These are phyloP conservation scores for Oligia strigilis DNA, from an alignment of 2,888 invertebrate genomes.

Conservation along the genomic window DNA sequence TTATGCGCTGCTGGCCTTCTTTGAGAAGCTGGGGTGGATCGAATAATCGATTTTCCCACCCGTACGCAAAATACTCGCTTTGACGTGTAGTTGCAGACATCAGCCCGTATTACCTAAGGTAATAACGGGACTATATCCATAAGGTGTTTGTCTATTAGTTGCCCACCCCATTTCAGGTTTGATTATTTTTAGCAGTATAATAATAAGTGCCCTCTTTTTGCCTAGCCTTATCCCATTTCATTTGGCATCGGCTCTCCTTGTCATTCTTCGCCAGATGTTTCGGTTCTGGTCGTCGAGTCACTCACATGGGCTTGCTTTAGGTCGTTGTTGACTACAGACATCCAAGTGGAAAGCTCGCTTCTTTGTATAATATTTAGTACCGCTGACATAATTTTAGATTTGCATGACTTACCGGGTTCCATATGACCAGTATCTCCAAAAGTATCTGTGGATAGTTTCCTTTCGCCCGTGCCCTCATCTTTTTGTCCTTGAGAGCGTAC, in stretches of 20 bases:
- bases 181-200: background rate
- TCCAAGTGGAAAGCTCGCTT: too few relatives aligned
- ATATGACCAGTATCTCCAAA: constrained; percentile 97
- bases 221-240: too few relatives aligned
- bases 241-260: too few relatives aligned
- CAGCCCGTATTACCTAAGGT: background rate
- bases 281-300: too few relatives aligned
- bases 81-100: background rate
- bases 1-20: background rate
- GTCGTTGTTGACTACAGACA: too few relatives aligned
- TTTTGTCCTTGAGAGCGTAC: constrained; percentile 99
- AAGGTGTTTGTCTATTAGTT: background rate
- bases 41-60: background rate
- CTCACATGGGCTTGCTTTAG: too few relatives aligned
- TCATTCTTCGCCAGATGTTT: too few relatives aligned
- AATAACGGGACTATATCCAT: background rate
- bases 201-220: background rate
- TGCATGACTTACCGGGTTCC: constrained; percentile 94
- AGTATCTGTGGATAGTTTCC: constrained; percentile 97
- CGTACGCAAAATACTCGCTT: background rate
- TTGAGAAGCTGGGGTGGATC: background rate
- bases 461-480: constrained; percentile 96
- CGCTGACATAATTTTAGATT: background rate
- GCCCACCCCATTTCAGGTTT: background rate
- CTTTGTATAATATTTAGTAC: background rate